Percentiles rank a stretch among this genome's conserved stretches.
phyloP scores from a whole-genome alignment of 2,113 vertebrate species.

The Leptosomus discolor region DNA sequence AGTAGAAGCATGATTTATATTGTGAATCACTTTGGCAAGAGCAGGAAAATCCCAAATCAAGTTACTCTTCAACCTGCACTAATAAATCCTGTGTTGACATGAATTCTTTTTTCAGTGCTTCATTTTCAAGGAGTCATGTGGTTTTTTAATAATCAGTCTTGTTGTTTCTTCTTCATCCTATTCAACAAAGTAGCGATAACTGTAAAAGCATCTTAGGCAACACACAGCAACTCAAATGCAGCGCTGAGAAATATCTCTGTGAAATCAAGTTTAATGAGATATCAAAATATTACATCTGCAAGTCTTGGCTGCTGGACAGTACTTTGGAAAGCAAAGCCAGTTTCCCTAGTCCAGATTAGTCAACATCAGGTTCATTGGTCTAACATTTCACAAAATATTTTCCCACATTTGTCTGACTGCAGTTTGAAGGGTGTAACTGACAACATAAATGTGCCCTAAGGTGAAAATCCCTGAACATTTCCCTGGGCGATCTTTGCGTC shows the following conservation, averaged over 20 bases:
- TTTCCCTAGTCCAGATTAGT: slow-evolving; percentile 67
- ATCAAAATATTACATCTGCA: slow-evolving; percentile 74
- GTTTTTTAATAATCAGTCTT: slow-evolving; percentile 23
- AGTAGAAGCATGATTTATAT: background rate
- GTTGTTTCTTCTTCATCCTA: background rate
- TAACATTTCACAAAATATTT: slow-evolving; percentile 79
- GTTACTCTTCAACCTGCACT: slow-evolving; percentile 38
- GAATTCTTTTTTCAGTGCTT: slow-evolving; percentile 27
- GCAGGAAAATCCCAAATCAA: slow-evolving; percentile 52
- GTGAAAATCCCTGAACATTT: slow-evolving; percentile 73
- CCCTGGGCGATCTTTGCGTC: slow-evolving; percentile 53
- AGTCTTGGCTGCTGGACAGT: slow-evolving; percentile 67
- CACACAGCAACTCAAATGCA: background rate
- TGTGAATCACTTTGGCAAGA: slow-evolving; percentile 25
- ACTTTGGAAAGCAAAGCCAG: slow-evolving; percentile 65
- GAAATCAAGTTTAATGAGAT: slow-evolving; percentile 72
- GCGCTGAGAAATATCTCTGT: slow-evolving; percentile 19
- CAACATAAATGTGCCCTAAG: slow-evolving; percentile 76
- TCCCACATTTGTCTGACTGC: slow-evolving; percentile 79
- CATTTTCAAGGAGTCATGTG: slow-evolving; percentile 54
- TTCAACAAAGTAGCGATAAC: background rate
- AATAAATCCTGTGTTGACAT: slow-evolving; percentile 58
- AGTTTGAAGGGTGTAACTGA: slow-evolving; percentile 73
- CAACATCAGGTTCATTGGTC: slow-evolving; percentile 71
- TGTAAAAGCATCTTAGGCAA: background rate